Conservation (phyloP, 1,140 invertebrate genomes). For the Diabrotica undecimpunctata region DNA sequence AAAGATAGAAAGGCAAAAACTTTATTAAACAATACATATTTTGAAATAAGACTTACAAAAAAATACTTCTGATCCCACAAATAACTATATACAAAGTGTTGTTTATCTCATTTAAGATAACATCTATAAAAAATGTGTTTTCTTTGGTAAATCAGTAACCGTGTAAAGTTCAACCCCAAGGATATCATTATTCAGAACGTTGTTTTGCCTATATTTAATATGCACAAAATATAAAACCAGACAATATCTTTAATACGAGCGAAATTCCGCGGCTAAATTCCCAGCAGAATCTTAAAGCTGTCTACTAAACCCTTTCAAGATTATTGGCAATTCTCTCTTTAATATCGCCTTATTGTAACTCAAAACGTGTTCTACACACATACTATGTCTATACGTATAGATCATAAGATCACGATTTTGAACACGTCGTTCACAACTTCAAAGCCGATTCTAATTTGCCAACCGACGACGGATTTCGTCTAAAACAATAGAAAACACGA, state of each 20-base stretch:
- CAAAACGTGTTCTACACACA: neutral
- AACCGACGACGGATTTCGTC: neutral
- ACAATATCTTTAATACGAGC: neutral
- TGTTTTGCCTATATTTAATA: too few relatives aligned
- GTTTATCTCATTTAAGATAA: too few relatives aligned
- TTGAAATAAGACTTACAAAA: too few relatives aligned
- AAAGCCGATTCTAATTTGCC: neutral
- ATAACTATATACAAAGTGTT: too few relatives aligned
- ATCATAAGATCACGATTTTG: neutral
- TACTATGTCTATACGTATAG: neutral
- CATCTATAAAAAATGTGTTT: too few relatives aligned
- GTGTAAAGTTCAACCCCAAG: too few relatives aligned
- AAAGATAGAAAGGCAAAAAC: too few relatives aligned
- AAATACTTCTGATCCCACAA: too few relatives aligned
- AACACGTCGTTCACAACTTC: neutral
- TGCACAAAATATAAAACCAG: neutral
- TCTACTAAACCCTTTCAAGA: neutral
- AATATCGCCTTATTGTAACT: neutral
- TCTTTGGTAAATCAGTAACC: too few relatives aligned
- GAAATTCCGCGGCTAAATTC: too few relatives aligned
- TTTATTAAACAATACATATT: too few relatives aligned
- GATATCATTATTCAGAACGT: too few relatives aligned
- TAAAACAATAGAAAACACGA: neutral
- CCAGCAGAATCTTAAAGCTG: neutral
- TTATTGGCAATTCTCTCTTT: constrained; percentile 1